Evolutionary conservation across 2,113 vertebrate species (phyloP).

Genomic region (Lutjanus erythropterus): DNA sequence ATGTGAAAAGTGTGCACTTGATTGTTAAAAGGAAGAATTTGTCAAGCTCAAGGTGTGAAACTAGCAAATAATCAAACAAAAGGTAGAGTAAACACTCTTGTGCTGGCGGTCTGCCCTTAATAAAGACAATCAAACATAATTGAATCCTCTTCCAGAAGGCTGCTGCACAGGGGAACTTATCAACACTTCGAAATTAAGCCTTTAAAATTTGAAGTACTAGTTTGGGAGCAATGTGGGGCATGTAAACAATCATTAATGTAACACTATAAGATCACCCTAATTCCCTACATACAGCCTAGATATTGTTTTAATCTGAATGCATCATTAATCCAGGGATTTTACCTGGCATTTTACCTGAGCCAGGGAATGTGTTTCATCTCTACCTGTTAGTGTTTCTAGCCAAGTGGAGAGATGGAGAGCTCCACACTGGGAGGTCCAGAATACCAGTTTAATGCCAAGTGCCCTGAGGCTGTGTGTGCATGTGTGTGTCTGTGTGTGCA

Average conservation of each 20-base stretch:
- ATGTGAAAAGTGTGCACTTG: neutral
- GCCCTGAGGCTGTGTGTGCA: conserved; percentile 19
- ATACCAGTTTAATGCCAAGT: conserved; percentile 42
- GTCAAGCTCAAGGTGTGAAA: conserved; percentile 25
- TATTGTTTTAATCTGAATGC: neutral
- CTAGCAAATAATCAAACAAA: conserved; percentile 37
- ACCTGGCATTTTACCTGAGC: neutral
- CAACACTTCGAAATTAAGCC: conserved; percentile 9
- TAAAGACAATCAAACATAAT: neutral
- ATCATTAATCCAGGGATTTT: neutral
- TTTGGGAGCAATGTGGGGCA: neutral
- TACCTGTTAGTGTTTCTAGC: conserved; percentile 42
- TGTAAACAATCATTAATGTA: conserved; percentile 1
- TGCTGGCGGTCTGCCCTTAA: neutral
- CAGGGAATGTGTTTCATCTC: conserved; percentile 48
- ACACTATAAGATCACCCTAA: neutral
- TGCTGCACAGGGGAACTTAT: neutral
- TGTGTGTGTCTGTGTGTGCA: neutral
- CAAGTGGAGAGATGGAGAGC: conserved; percentile 12
- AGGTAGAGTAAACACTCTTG: neutral
- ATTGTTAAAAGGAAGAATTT: neutral
- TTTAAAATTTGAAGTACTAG: neutral
- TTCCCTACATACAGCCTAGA: too few relatives aligned
- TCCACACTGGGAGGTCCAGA: conserved; percentile 48
- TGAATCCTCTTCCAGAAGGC: neutral